Percentiles rank a stretch among this genome's conserved stretches.
phyloP scores from a whole-genome alignment of 2,797 vertebrate species.

The Buceros bicornis region DNA sequence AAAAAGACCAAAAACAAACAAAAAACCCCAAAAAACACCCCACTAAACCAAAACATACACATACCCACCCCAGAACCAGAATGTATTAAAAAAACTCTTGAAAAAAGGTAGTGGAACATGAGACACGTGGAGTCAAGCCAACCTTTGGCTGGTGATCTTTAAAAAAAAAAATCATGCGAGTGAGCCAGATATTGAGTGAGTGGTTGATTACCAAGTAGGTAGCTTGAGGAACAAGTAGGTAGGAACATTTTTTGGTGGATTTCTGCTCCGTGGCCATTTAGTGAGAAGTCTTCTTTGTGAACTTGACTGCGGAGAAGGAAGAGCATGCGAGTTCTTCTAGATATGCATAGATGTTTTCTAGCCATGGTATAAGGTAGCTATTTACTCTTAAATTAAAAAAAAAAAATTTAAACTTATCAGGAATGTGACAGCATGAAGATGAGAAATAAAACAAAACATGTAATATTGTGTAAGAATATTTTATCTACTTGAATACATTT shows the following conservation, averaged over 20 bases:
- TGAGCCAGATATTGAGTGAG: not conserved
- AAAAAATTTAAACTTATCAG: not conserved
- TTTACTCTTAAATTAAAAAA: not conserved
- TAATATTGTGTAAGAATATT: slow-evolving; percentile 17
- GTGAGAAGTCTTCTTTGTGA: not conserved
- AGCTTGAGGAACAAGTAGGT: not conserved
- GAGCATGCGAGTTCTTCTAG: not conserved
- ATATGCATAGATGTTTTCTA: not conserved
- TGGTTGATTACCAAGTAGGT: not conserved
- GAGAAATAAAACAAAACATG: slow-evolving; percentile 22
- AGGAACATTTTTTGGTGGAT: not conserved
- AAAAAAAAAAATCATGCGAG: not conserved
- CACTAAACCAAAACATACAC: too few species aligned
- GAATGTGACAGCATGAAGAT: slow-evolving; percentile 20
- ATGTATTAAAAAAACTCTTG: accelerated
- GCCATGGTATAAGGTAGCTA: not conserved
- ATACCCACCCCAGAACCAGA: too few species aligned
- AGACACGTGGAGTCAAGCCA: not conserved
- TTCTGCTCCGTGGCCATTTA: not conserved
- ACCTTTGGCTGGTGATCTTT: not conserved
- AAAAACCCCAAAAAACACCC: not conserved
- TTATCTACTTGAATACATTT: not conserved
- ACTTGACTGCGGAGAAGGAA: not conserved
- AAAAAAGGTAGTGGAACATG: not conserved
- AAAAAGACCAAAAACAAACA: not conserved